Percentiles rank a stretch among this genome's conserved stretches.
These are phyloP conservation scores for Orientallactaga sibirica DNA, from an alignment of 2,797 vertebrate genomes.

Conservation along the genomic window DNA sequence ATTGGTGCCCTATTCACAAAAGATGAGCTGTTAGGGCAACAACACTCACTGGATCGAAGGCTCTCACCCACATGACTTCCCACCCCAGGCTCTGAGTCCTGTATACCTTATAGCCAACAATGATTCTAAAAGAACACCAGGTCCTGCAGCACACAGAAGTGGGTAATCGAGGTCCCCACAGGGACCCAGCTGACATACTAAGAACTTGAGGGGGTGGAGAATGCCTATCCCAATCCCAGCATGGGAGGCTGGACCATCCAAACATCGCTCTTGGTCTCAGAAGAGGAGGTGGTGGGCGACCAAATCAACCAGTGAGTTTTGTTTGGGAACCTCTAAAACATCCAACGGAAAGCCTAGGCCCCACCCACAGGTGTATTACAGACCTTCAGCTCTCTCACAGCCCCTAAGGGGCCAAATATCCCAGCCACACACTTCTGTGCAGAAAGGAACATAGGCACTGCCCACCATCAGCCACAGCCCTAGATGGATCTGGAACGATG, in stretches of 20 bases:
- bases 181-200: not conserved
- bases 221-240: not conserved
- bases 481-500: not conserved
- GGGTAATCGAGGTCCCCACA: not conserved
- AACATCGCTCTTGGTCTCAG: not conserved
- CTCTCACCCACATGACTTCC: not conserved
- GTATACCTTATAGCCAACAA: rapidly evolving
- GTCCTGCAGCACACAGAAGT: not conserved
- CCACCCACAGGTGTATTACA: not conserved
- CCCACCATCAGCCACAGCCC: not conserved
- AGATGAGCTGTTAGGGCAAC: rapidly evolving
- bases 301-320: not conserved
- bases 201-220: not conserved
- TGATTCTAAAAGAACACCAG: not conserved
- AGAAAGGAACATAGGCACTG: not conserved
- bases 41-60: not conserved
- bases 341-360: not conserved
- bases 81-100: not conserved
- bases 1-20: conserved; percentile 93
- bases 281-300: not conserved
- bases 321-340: not conserved
- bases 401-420: not conserved
- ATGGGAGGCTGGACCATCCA: not conserved
- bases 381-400: not conserved
- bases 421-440: not conserved